A percentile compares a stretch with the other conserved stretches of the same genome.
Conservation (phyloP, 2,113 vertebrate species). For the Oryctolagus cuniculus region DNA sequence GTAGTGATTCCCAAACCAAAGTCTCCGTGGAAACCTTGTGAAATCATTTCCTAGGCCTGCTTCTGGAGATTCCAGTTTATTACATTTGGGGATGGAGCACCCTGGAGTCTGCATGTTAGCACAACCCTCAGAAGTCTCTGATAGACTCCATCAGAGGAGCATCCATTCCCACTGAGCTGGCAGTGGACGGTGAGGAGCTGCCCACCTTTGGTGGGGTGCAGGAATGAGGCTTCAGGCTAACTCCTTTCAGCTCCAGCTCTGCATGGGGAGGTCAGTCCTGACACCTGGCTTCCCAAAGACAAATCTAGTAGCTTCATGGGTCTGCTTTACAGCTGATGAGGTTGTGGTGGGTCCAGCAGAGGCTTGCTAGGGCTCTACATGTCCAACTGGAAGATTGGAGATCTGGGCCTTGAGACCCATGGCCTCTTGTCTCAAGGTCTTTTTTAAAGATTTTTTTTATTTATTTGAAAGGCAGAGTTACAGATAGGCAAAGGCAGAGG, state of each 20-base stretch:
- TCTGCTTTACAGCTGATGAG: slow-evolving; percentile 13
- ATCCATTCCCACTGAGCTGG: accelerated
- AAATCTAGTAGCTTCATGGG: slow-evolving; percentile 10
- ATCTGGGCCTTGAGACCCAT: neutral
- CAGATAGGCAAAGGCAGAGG: too few relatives aligned
- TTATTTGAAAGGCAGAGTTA: too few relatives aligned
- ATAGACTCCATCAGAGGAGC: too few relatives aligned
- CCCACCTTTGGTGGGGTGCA: neutral
- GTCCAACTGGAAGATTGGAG: neutral
- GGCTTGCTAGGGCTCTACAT: neutral
- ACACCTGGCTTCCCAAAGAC: slow-evolving; percentile 31
- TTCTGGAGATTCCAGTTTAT: neutral
- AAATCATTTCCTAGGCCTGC: neutral
- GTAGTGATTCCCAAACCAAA: neutral
- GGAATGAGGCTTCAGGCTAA: neutral
- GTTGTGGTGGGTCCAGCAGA: neutral
- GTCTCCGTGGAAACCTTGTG: neutral
- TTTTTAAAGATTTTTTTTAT: too few relatives aligned
- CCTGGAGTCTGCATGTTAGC: too few relatives aligned
- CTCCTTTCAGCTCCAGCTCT: neutral
- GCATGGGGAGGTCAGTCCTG: neutral
- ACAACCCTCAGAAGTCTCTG: too few relatives aligned
- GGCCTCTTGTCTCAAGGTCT: neutral
- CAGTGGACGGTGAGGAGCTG: too few relatives aligned
- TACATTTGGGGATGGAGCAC: too few relatives aligned